phyloP scores from a whole-genome alignment of 2,888 invertebrate genomes.

The Quadriops clusia region DNA sequence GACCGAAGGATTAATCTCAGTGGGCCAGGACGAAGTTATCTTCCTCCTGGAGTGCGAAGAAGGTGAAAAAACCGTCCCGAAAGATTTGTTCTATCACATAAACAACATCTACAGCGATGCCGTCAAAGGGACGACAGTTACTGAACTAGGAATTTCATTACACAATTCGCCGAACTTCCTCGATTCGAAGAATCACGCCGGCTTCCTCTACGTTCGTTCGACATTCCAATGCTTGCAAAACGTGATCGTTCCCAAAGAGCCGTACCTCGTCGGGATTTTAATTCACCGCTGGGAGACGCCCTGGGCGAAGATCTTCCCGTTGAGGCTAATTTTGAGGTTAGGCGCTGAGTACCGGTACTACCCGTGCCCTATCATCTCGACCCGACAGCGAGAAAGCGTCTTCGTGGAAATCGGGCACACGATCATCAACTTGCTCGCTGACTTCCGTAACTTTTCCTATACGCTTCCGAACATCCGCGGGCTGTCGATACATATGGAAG shows the following conservation, averaged over 20 bases:
- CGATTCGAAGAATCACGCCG: conserved; percentile 62
- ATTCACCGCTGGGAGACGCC: conserved; percentile 71
- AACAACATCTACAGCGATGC: conserved; percentile 60
- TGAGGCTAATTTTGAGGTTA: conserved; percentile 61
- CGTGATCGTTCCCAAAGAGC: conserved; percentile 57
- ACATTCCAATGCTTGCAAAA: conserved; percentile 73
- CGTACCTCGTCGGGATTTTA: conserved; percentile 65
- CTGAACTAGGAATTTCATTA: conserved; percentile 57
- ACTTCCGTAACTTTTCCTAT: conserved; percentile 74
- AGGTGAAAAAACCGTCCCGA: conserved; percentile 49
- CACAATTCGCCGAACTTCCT: conserved; percentile 49
- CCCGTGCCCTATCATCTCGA: conserved; percentile 71
- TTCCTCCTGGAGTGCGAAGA: conserved; percentile 58
- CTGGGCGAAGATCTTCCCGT: conserved; percentile 70
- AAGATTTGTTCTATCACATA: conserved; percentile 64
- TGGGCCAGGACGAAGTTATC: conserved; percentile 74
- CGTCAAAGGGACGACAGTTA: conserved; percentile 53
- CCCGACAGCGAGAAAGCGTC: conserved; percentile 63
- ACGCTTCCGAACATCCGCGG: conserved; percentile 66
- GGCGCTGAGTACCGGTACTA: conserved; percentile 81
- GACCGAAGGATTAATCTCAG: conserved; percentile 62
- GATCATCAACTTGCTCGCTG: conserved; percentile 75
- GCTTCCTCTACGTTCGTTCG: conserved; percentile 70
- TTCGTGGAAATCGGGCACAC: conserved; percentile 81
- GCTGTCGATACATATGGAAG: conserved; percentile 71